Evolutionary conservation across 2,113 vertebrate genomes (phyloP).

Genomic region (Toxotes jaculatrix): DNA sequence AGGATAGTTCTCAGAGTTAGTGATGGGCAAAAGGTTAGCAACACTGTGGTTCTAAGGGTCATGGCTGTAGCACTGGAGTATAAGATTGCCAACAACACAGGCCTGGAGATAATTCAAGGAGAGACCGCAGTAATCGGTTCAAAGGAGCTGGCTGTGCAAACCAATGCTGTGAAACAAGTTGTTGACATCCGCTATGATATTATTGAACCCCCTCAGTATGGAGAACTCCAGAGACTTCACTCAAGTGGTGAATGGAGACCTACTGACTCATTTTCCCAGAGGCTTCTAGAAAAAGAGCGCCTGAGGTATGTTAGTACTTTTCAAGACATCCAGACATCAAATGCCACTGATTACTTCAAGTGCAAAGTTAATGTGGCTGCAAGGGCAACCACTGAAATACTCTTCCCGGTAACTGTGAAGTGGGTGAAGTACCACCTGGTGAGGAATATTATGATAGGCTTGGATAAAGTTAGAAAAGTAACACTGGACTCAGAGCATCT

Average conservation of each 20-base stretch:
- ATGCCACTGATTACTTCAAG: slow-evolving; percentile 87
- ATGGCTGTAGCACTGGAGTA: slow-evolving; percentile 88
- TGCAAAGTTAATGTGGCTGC: slow-evolving; percentile 88
- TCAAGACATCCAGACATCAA: slow-evolving; percentile 84
- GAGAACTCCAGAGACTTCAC: slow-evolving; percentile 87
- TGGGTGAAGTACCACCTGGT: slow-evolving; percentile 87
- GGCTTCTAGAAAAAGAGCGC: slow-evolving; percentile 82
- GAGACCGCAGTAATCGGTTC: slow-evolving; percentile 80
- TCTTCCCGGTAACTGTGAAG: slow-evolving; percentile 85
- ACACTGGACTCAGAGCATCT: slow-evolving; percentile 85
- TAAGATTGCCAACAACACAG: slow-evolving; percentile 86
- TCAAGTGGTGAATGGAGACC: slow-evolving; percentile 87
- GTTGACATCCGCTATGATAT: slow-evolving; percentile 86
- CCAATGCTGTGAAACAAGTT: slow-evolving; percentile 83
- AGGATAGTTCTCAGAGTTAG: slow-evolving; percentile 90
- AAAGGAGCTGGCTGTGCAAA: slow-evolving; percentile 87
- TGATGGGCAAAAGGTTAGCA: slow-evolving; percentile 92
- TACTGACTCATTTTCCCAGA: slow-evolving; percentile 86
- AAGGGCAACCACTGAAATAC: slow-evolving; percentile 82
- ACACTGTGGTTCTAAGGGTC: slow-evolving; percentile 89
- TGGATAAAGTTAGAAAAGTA: slow-evolving; percentile 86
- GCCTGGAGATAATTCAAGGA: slow-evolving; percentile 86
- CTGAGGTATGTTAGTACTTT: slow-evolving; percentile 88
- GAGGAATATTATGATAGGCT: slow-evolving; percentile 83
- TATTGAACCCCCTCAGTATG: slow-evolving; percentile 84